Base-by-base conservation (phyloP, 2,113 vertebrate genomes). In the Eolophus roseicapilla region DNA sequence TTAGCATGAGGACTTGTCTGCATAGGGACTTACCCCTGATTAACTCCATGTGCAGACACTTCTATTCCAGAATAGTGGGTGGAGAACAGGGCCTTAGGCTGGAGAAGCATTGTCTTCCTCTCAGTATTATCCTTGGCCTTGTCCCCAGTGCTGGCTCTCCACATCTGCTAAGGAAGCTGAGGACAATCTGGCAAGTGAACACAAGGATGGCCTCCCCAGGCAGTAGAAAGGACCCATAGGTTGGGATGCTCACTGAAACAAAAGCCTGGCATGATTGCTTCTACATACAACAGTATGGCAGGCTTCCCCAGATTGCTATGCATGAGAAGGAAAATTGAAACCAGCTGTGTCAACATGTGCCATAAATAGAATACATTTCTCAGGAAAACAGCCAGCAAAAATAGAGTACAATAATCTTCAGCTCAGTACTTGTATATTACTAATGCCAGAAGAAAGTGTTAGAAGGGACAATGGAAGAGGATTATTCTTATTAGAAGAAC, bases 241-340 rank as follows among this genome's bases (percentile, higher is more conserved):
- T 13, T 24, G 19, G 39, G 46, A 24, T 60, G 27, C 24, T 41
- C 7, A 57, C 69, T 37, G 62, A 88, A 94, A 90, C n/a, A 90
- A 92, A 96, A 67, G 43, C 24, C 35, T 95, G 92, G 60, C 46
- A 81, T 64, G 55, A 88, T 81, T 77, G 37, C 71, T 74, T 95
- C 92, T 86, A 37, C 79, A 75, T 90, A 59, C 13, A 81, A 55
- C 55, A 82, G 15, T 57, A 60, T 91, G 88, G 73, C 82, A 94
- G 33, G 17, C 76, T 95, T 93, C 71, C 68, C 39, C 82, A 86
- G 39, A 81, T 35, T 64, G 68, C 95, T 89, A 46, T 89, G 68
- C 91, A 76, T 83, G 73, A 93, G 78, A 90, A 91, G 41, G 80
- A 96, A 96, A 94, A 97, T 84, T 95, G 35, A 52, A 96, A 84